phyloP scores from a whole-genome alignment of 2,113 vertebrate genomes.

The Pteronura brasiliensis region DNA sequence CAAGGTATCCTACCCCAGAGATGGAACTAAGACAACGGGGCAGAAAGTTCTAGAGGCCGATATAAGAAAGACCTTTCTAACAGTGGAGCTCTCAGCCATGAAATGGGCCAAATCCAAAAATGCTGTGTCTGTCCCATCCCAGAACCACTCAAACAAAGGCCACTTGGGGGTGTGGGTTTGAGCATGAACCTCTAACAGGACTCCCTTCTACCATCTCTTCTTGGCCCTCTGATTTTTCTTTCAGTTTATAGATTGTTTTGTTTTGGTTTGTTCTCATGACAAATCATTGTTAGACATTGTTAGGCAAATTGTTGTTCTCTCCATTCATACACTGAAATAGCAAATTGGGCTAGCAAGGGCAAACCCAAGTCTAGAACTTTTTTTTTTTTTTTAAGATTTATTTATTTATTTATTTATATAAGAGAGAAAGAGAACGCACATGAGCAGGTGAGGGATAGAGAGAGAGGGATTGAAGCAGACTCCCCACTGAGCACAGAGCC shows the following conservation, averaged over 20 bases:
- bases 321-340: background rate
- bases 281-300: background rate
- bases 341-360: background rate
- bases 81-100: background rate
- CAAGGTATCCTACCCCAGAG: background rate
- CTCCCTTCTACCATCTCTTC: background rate
- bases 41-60: rapidly evolving
- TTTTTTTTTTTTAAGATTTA: background rate
- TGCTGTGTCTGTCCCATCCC: background rate
- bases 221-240: background rate
- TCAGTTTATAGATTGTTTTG: background rate
- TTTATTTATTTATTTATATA: background rate
- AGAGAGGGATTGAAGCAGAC: background rate
- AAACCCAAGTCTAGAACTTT: background rate
- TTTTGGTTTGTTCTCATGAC: background rate
- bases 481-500: background rate
- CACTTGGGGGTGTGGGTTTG: background rate
- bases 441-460: background rate
- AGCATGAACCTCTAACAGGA: too few relatives aligned
- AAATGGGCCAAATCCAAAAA: background rate
- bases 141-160: background rate
- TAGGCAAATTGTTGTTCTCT: too few relatives aligned
- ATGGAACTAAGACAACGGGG: background rate
- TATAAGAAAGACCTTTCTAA: background rate
- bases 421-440: background rate